A percentile compares a stretch with the other conserved stretches of the same genome.
These are phyloP conservation scores for Dorcus hopei DNA, from an alignment of 2,888 invertebrate genomes.

Conservation along the genomic window DNA sequence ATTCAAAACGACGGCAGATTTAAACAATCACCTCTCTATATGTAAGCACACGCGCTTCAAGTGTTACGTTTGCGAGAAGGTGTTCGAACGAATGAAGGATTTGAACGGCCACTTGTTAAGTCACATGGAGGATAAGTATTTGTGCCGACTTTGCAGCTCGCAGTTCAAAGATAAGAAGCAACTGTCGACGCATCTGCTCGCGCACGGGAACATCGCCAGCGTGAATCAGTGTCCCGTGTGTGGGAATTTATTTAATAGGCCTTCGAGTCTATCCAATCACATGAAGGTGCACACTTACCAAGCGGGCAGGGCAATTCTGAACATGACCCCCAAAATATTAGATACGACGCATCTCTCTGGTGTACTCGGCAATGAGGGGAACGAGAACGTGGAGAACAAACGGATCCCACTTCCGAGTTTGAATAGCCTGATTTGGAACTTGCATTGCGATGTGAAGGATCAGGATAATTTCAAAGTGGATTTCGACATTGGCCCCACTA, in stretches of 20 bases:
- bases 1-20: constrained; percentile 33
- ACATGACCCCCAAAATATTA: constrained; percentile 24
- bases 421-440: constrained; percentile 15
- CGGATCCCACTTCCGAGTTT: constrained; percentile 15
- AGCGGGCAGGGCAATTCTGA: constrained; percentile 46
- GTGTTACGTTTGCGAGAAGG: constrained; percentile 42
- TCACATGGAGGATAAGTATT: constrained; percentile 47
- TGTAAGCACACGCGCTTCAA: constrained; percentile 35
- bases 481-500: background rate
- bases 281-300: constrained; percentile 52
- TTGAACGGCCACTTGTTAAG: constrained; percentile 51
- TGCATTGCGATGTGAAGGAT: constrained; percentile 5
- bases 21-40: constrained; percentile 35
- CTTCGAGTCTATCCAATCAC: constrained; percentile 53
- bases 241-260: constrained; percentile 49
- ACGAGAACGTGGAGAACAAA: background rate
- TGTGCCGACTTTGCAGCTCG: constrained; percentile 47
- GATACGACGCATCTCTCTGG: background rate
- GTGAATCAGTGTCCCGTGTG: constrained; percentile 46
- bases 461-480: constrained; percentile 1
- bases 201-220: constrained; percentile 32
- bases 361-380: constrained; percentile 3
- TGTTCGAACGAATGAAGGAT: constrained; percentile 49
- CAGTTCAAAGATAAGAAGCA: constrained; percentile 44
- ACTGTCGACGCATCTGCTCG: constrained; percentile 43